phyloP scores from a whole-genome alignment of 1,140 invertebrate species.

The Caenorhabditis inopinata region DNA sequence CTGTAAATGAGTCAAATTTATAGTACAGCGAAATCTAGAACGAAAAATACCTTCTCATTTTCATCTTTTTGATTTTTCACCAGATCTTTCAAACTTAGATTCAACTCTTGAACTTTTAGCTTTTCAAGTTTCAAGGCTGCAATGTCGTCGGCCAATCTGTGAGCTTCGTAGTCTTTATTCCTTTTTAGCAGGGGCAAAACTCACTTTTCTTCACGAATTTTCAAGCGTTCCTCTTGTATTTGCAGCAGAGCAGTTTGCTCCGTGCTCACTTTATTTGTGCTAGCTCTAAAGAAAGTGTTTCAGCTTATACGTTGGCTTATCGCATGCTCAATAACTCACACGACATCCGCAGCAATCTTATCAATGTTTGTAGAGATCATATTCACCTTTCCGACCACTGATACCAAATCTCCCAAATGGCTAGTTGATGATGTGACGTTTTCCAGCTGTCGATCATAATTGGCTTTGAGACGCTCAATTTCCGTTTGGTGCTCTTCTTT shows the following conservation, averaged over 20 bases:
- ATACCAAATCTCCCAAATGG: slow-evolving; percentile 31
- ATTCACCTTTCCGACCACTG: slow-evolving; percentile 34
- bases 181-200: not conserved
- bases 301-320: too few relatives aligned
- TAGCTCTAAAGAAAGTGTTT: not conserved
- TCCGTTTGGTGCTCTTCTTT: slow-evolving; percentile 15
- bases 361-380: not conserved
- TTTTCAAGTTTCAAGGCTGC: slow-evolving; percentile 1
- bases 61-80: slow-evolving; percentile 5
- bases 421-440: slow-evolving; percentile 2
- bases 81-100: slow-evolving; percentile 23
- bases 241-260: not conserved
- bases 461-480: slow-evolving; percentile 10
- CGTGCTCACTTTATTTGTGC: not conserved
- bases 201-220: slow-evolving; percentile 29
- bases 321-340: not conserved
- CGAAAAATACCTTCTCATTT: slow-evolving; percentile 35
- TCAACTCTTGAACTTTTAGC: slow-evolving; percentile 34
- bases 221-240: slow-evolving; percentile 18
- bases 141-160: not conserved
- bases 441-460: slow-evolving; percentile 30
- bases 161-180: not conserved
- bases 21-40: too few relatives aligned
- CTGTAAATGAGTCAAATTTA: not conserved
- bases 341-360: slow-evolving; percentile 32